Conservation (phyloP, 2,113 vertebrate species). For the Sapajus apella region DNA sequence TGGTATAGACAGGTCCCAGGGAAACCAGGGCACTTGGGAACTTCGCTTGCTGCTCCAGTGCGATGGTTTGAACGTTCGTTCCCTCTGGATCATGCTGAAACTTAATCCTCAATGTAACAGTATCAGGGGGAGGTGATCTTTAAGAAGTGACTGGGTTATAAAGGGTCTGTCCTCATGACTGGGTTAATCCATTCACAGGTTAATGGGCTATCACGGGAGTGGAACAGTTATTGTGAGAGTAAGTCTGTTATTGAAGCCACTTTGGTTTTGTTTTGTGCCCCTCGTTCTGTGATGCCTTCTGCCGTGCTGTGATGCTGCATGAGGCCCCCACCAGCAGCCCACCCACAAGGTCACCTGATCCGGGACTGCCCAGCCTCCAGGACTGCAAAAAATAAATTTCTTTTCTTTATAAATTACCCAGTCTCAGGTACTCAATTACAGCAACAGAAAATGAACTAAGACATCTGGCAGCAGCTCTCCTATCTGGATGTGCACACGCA, state of each 20-base stretch:
- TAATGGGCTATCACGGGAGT: background rate
- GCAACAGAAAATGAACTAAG: background rate
- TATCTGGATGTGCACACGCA: fast-evolving
- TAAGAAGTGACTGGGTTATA: background rate
- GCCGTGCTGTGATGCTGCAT: background rate
- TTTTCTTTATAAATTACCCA: background rate
- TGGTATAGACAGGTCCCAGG: fast-evolving
- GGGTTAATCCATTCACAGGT: background rate
- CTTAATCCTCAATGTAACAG: background rate
- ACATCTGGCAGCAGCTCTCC: background rate
- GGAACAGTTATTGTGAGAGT: background rate
- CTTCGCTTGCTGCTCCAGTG: background rate
- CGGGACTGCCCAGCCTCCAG: background rate
- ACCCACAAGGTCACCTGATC: background rate
- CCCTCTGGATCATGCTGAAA: background rate
- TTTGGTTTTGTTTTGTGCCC: background rate
- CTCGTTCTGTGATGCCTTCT: background rate
- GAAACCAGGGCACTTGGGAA: too few relatives aligned
- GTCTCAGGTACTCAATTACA: background rate
- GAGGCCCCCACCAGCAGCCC: background rate
- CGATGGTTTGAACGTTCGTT: background rate
- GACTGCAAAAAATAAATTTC: background rate
- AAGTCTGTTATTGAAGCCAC: background rate
- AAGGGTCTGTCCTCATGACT: background rate
- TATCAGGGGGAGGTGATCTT: background rate